Evolutionary conservation across 2,888 invertebrate species (phyloP).

Genomic region (Cosmorhoe ocellata): DNA sequence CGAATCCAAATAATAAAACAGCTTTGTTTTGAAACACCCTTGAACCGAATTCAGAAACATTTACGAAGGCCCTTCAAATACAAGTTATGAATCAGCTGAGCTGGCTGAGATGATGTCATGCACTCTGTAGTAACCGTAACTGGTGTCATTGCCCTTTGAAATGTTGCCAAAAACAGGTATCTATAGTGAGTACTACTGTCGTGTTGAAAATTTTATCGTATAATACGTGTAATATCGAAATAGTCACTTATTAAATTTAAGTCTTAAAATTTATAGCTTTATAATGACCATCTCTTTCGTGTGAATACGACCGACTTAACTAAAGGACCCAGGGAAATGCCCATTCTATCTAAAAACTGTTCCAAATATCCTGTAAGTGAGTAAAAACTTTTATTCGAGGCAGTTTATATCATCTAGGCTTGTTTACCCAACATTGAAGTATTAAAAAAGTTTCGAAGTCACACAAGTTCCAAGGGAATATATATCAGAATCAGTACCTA

Average conservation of each 20-base stretch:
- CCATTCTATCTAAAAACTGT: no score
- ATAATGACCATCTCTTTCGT: no score
- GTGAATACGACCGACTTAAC: no score
- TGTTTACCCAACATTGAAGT: no score
- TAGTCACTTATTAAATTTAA: no score
- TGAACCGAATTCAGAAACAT: conserved; percentile 29
- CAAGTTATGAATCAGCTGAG: conserved; percentile 34
- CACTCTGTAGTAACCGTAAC: conserved; percentile 12
- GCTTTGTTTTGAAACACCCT: conserved; percentile 31
- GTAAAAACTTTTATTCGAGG: no score
- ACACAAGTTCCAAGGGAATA: neutral
- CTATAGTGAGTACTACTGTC: neutral
- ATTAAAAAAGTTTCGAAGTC: neutral
- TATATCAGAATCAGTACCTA: neutral
- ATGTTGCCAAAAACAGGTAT: conserved; percentile 32
- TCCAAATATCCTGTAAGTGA: no score
- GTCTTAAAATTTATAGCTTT: no score
- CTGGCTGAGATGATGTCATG: conserved; percentile 34
- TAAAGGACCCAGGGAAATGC: no score
- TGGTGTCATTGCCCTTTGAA: conserved; percentile 37
- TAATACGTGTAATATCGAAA: no score
- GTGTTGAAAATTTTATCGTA: no score
- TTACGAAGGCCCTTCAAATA: conserved; percentile 29
- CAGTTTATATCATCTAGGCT: no score
- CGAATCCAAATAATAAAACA: conserved; percentile 21